Evolutionary conservation across 2,797 vertebrate species (phyloP).

Genomic region (Betta splendens): DNA sequence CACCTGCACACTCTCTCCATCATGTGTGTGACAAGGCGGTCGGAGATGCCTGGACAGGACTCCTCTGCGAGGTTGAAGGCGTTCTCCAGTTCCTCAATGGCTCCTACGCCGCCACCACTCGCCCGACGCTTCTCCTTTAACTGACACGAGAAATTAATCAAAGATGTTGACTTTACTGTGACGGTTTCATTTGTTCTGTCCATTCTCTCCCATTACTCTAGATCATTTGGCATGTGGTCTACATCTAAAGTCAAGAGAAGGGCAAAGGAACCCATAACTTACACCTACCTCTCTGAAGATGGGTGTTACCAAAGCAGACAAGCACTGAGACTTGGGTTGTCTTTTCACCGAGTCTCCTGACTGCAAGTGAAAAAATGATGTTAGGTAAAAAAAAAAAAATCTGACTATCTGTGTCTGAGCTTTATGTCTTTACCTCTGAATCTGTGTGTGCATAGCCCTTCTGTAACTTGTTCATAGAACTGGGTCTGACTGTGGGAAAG

Average conservation of each 20-base stretch:
- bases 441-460: slow-evolving; percentile 86
- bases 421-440: slow-evolving; percentile 75
- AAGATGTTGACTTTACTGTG: too few species aligned
- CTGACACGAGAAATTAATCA: slow-evolving; percentile 47
- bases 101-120: slow-evolving; percentile 85
- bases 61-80: slow-evolving; percentile 97
- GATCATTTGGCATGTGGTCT: background rate
- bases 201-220: too few species aligned
- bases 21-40: slow-evolving; percentile 93
- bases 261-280: background rate
- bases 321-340: slow-evolving; percentile 92
- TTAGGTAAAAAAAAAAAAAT: background rate
- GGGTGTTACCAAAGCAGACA: slow-evolving; percentile 92
- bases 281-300: slow-evolving; percentile 93
- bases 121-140: slow-evolving; percentile 92
- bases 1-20: slow-evolving; percentile 96
- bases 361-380: slow-evolving; percentile 61
- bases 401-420: background rate
- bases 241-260: background rate
- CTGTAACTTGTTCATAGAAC: slow-evolving; percentile 90
- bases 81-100: slow-evolving; percentile 96
- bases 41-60: slow-evolving; percentile 97
- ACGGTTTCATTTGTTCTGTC: too few species aligned
- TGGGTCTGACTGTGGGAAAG: slow-evolving; percentile 93
- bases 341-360: slow-evolving; percentile 88